Evolutionary conservation across 2,113 vertebrate genomes (phyloP).

Genomic region (Genyomyrus donnyi): DNA sequence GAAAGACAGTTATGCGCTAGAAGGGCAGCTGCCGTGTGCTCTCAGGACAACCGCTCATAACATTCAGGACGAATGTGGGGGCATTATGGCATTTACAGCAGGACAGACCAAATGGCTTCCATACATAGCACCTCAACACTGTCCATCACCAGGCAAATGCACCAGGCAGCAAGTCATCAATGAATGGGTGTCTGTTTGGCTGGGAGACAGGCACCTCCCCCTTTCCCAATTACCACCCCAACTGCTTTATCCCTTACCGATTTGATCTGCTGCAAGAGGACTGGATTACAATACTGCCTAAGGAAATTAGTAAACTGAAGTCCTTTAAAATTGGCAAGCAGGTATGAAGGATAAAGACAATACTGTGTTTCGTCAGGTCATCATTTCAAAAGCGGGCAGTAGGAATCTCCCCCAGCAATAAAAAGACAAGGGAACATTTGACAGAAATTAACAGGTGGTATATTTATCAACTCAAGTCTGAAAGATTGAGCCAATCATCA

Average conservation of each 20-base stretch:
- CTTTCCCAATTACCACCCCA: slow-evolving; percentile 20
- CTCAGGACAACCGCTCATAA: neutral
- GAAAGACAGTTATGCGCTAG: neutral
- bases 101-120: neutral
- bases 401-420: neutral
- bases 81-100: slow-evolving; percentile 1
- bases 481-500: neutral
- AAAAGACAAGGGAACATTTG: slow-evolving; percentile 14
- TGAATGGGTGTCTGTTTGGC: neutral
- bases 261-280: slow-evolving; percentile 27
- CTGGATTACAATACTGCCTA: slow-evolving; percentile 48
- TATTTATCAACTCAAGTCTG: neutral
- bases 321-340: slow-evolving; percentile 50
- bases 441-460: neutral
- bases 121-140: neutral
- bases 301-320: slow-evolving; percentile 45
- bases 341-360: slow-evolving; percentile 34
- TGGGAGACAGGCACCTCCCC: neutral
- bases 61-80: neutral
- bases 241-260: slow-evolving; percentile 33
- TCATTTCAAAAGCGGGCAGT: neutral
- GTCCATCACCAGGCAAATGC: neutral
- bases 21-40: neutral
- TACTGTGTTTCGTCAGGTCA: slow-evolving; percentile 25
- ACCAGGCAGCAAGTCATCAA: slow-evolving; percentile 7